phyloP scores from a whole-genome alignment of 2,888 invertebrate genomes.

The Melanostoma mellinum region DNA sequence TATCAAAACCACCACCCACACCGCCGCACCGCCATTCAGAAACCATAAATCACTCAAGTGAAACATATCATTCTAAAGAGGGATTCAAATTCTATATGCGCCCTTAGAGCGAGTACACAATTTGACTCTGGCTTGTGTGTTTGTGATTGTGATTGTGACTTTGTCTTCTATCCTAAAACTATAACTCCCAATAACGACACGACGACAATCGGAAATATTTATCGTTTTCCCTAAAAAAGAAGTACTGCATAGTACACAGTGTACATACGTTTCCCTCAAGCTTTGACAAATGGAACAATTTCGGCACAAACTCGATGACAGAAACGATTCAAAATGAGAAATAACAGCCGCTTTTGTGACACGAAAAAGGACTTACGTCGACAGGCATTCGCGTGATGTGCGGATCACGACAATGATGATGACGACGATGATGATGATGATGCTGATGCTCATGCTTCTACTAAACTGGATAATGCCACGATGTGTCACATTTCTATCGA shows the following conservation, averaged over 20 bases:
- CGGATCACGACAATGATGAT: conserved; percentile 26
- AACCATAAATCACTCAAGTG: conserved; percentile 64
- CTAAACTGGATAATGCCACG: conserved; percentile 55
- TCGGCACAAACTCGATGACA: conserved; percentile 63
- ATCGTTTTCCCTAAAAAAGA: conserved; percentile 38
- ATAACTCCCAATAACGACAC: conserved; percentile 54
- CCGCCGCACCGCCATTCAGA: conserved; percentile 25
- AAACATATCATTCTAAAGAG: conserved; percentile 32
- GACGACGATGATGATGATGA: conserved; percentile 48
- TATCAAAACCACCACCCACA: conserved; percentile 12
- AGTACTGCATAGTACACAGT: too few species aligned
- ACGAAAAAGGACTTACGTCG: conserved; percentile 71
- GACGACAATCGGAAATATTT: conserved; percentile 61
- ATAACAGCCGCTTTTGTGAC: conserved; percentile 71
- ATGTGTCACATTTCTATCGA: conserved; percentile 65
- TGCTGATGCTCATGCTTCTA: conserved; percentile 56
- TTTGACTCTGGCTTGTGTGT: conserved; percentile 36
- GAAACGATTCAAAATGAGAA: conserved; percentile 71
- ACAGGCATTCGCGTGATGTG: conserved; percentile 31
- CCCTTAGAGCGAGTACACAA: conserved; percentile 40
- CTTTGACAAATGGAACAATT: conserved; percentile 69
- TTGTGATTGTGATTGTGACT: conserved; percentile 41
- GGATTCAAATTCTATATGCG: conserved; percentile 47
- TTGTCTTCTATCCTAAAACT: conserved; percentile 54
- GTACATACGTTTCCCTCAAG: conserved; percentile 4